These are phyloP conservation scores for Acrocephalus scirpaceus DNA, from an alignment of 2,797 vertebrate species.

Conservation along the genomic window DNA sequence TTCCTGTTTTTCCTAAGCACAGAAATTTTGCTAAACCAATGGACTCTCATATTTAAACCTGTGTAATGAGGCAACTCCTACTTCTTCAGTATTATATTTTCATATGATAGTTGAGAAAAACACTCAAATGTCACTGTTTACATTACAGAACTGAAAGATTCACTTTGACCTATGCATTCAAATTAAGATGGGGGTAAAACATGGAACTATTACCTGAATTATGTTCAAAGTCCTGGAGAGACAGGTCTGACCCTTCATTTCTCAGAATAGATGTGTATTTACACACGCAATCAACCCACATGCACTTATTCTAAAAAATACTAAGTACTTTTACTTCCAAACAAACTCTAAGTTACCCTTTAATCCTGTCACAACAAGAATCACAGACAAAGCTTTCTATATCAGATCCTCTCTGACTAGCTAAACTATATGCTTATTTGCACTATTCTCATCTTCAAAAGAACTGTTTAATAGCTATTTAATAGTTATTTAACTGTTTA, in stretches of 20 bases:
- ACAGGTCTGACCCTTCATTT: neutral
- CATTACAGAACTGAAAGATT: neutral
- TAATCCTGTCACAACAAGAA: neutral
- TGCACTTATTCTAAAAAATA: neutral
- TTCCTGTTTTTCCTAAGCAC: neutral
- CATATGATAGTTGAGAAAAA: neutral
- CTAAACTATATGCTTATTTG: neutral
- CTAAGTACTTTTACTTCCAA: neutral
- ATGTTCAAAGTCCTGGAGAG: neutral
- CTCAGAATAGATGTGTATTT: neutral
- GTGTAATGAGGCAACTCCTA: neutral
- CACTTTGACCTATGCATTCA: neutral
- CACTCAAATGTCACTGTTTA: neutral
- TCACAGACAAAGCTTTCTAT: neutral
- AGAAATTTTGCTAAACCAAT: neutral
- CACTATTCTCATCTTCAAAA: neutral
- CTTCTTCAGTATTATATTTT: neutral
- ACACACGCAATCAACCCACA: neutral
- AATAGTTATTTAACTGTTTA: neutral
- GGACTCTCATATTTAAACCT: neutral
- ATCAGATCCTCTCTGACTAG: neutral
- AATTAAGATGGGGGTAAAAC: neutral
- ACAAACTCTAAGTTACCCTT: neutral
- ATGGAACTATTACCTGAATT: neutral
- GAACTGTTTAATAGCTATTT: neutral